Percentiles rank a stretch among this genome's conserved stretches.
These are phyloP conservation scores for Mus minutoides DNA, from an alignment of 2,797 vertebrate species.

Conservation along the genomic window DNA sequence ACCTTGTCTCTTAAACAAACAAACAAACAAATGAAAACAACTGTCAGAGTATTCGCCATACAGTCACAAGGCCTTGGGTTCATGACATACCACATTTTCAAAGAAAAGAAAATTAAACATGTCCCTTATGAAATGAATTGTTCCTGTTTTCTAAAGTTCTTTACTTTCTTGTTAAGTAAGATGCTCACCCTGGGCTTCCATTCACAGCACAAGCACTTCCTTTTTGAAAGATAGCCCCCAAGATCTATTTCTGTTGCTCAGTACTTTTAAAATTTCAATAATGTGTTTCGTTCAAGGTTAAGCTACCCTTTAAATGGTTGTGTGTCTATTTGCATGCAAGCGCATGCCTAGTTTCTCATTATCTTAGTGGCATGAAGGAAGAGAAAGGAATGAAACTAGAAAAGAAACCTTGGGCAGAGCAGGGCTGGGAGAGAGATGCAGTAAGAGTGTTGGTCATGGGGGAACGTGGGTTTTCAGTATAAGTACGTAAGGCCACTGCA, in stretches of 20 bases:
- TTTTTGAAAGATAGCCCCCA: not conserved
- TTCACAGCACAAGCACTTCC: not conserved
- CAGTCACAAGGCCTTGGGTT: not conserved
- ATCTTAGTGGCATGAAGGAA: conserved; percentile 44
- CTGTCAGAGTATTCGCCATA: not conserved
- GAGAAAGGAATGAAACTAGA: not conserved
- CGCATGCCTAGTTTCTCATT: not conserved
- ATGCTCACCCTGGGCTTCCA: not conserved
- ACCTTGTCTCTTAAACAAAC: not conserved
- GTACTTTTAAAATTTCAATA: not conserved
- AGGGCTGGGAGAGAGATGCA: not conserved
- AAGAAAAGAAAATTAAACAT: not conserved
- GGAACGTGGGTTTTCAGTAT: not conserved
- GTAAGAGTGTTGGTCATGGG: not conserved
- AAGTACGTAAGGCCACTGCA: not conserved
- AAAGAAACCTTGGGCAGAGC: not conserved
- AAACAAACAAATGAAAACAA: not conserved
- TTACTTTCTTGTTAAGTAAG: not conserved
- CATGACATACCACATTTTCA: not conserved
- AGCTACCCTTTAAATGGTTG: not conserved
- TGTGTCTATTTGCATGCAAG: not conserved
- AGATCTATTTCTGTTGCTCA: not conserved
- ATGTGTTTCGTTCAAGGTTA: not conserved
- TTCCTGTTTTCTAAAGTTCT: not conserved
- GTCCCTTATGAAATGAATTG: not conserved